Conservation (phyloP, 2,888 invertebrate species). For the Kuschelorhynchus macadamiae region DNA sequence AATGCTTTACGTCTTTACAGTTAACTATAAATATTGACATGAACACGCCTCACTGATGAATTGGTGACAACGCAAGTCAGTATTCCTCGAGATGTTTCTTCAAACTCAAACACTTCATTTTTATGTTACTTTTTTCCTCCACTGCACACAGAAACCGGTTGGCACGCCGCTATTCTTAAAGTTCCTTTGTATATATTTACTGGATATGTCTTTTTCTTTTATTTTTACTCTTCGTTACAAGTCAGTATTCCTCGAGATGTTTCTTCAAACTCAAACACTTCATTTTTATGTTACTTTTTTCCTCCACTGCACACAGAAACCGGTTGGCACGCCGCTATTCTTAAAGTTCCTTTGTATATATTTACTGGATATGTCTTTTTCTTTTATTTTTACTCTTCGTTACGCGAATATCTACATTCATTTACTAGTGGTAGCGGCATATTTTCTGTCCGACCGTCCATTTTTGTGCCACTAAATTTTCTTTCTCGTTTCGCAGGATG, state of each 20-base stretch:
- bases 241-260: constrained; percentile 2
- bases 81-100: constrained; percentile 2
- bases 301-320: constrained; percentile 11
- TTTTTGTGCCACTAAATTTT: constrained; percentile 10
- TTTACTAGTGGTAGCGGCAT: constrained; percentile 11
- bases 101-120: too few relatives aligned
- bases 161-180: constrained; percentile 5
- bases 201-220: constrained; percentile 8
- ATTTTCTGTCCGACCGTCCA: constrained; percentile 5
- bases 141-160: constrained; percentile 16
- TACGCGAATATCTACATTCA: constrained; percentile 2
- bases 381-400: constrained; percentile 9
- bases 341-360: constrained; percentile 12
- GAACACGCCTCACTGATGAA: too few relatives aligned
- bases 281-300: constrained; percentile 16
- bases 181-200: constrained; percentile 12
- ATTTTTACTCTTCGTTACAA: constrained; percentile 10
- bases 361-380: constrained; percentile 1
- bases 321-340: constrained; percentile 13
- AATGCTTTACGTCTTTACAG: too few relatives aligned
- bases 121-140: constrained; percentile 9
- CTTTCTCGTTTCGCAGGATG: constrained; percentile 9
- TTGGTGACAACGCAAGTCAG: too few relatives aligned
- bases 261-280: too few relatives aligned
- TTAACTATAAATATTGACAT: too few relatives aligned